Evolutionary conservation across 2,888 invertebrate species (phyloP).

Genomic region (Mythimna albipuncta): DNA sequence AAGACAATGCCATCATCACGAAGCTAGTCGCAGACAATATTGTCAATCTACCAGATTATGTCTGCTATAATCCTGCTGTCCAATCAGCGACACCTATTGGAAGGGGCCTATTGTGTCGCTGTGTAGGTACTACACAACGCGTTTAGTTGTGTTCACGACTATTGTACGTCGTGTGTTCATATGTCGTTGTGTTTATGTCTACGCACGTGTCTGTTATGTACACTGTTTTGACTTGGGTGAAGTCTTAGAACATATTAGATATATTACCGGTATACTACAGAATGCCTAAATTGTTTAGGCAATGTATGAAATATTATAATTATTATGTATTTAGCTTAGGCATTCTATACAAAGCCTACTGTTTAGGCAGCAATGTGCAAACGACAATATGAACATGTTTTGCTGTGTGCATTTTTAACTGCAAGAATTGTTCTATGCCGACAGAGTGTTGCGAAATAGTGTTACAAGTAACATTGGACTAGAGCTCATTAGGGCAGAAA

Average conservation of each 20-base stretch:
- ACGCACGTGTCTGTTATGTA: not conserved
- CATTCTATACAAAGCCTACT: too few relatives aligned
- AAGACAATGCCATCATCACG: not conserved
- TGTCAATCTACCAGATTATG: constrained; percentile 19
- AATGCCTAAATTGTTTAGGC: too few relatives aligned
- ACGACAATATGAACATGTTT: too few relatives aligned
- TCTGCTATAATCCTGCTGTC: constrained; percentile 16
- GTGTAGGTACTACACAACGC: not conserved
- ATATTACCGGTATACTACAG: too few relatives aligned
- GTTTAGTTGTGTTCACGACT: constrained; percentile 4
- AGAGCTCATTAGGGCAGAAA: not conserved
- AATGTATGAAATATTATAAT: too few relatives aligned
- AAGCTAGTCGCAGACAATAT: constrained; percentile 12
- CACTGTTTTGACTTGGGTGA: not conserved
- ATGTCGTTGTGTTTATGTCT: not conserved
- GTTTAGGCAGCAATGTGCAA: too few relatives aligned
- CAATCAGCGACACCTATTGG: constrained; percentile 30
- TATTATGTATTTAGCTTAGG: too few relatives aligned
- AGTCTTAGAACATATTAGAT: not conserved
- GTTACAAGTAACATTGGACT: not conserved
- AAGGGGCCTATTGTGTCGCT: constrained; percentile 2
- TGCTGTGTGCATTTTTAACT: too few relatives aligned
- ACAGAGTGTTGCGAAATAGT: not conserved
- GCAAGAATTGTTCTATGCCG: too few relatives aligned
- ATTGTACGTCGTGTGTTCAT: too few relatives aligned